A percentile compares a stretch with the other conserved stretches of the same genome.
These are phyloP conservation scores for Edolisoma coerulescens DNA, from an alignment of 2,113 vertebrate genomes.

Conservation along the genomic window DNA sequence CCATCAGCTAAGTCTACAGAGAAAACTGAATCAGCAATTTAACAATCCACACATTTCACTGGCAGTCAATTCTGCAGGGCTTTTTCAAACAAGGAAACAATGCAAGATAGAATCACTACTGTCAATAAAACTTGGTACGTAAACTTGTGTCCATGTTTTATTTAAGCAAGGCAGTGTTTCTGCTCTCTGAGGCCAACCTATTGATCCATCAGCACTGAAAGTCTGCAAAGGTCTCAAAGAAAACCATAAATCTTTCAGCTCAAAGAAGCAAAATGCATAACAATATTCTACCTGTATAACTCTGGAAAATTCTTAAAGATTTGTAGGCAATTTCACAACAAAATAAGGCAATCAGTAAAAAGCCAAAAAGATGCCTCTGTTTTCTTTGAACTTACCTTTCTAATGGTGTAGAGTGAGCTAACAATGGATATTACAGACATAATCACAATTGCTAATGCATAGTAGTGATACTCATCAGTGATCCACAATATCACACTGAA, in stretches of 20 bases:
- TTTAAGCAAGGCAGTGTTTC: not conserved
- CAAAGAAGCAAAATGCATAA: not conserved
- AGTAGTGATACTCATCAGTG: slow-evolving; percentile 95
- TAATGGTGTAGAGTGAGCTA: slow-evolving; percentile 96
- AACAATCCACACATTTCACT: not conserved
- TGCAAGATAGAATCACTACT: not conserved
- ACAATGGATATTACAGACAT: slow-evolving; percentile 96
- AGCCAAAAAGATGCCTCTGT: not conserved
- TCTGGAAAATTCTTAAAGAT: not conserved
- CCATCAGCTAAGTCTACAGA: not conserved
- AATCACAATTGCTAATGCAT: slow-evolving; percentile 91
- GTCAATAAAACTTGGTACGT: not conserved
- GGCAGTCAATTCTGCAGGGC: not conserved
- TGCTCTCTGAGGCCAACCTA: not conserved
- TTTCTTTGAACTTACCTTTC: slow-evolving; percentile 82
- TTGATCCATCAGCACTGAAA: not conserved
- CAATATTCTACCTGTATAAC: not conserved
- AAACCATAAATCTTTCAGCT: not conserved
- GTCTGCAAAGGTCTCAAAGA: not conserved
- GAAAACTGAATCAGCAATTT: not conserved
- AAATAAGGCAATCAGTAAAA: not conserved
- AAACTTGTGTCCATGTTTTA: not conserved
- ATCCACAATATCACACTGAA: slow-evolving; percentile 97
- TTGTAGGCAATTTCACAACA: not conserved
- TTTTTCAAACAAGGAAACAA: not conserved